A percentile compares a stretch with the other conserved stretches of the same genome.
These are phyloP conservation scores for Trachelus tabidus DNA, from an alignment of 2,888 invertebrate genomes.

Conservation along the genomic window DNA sequence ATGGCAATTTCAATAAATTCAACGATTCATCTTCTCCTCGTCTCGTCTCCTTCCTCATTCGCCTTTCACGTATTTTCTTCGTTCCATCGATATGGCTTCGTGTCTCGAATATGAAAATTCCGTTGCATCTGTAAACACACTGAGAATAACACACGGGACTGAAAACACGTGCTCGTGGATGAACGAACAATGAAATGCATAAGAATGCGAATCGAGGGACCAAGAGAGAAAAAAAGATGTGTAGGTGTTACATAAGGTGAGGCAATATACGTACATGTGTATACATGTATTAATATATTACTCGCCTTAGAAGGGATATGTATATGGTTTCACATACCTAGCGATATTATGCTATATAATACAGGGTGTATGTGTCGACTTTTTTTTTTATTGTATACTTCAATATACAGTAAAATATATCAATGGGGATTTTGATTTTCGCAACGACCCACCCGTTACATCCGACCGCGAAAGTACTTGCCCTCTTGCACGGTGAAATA, in stretches of 20 bases:
- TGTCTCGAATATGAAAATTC: not conserved
- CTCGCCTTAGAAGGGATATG: too few species aligned
- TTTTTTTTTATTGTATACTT: too few species aligned
- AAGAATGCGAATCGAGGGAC: not conserved
- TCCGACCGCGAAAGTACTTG: slow-evolving; percentile 35
- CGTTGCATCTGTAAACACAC: not conserved
- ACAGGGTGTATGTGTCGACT: too few species aligned
- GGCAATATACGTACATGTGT: too few species aligned
- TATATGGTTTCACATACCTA: too few species aligned
- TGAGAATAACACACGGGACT: not conserved
- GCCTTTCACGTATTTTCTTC: not conserved
- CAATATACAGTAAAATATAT: too few species aligned
- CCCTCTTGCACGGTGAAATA: slow-evolving; percentile 10
- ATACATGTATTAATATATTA: too few species aligned
- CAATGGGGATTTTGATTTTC: slow-evolving; percentile 16
- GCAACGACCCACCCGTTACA: slow-evolving; percentile 22
- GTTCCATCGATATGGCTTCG: too few species aligned
- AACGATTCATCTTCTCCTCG: not conserved
- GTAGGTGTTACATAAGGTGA: not conserved
- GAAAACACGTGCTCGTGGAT: not conserved
- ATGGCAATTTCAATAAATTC: too few species aligned
- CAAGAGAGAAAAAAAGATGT: not conserved
- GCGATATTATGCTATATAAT: too few species aligned
- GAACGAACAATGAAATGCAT: not conserved
- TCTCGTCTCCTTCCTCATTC: not conserved